Conservation (phyloP, 2,113 vertebrate species). For the Orthonyx spaldingii region DNA sequence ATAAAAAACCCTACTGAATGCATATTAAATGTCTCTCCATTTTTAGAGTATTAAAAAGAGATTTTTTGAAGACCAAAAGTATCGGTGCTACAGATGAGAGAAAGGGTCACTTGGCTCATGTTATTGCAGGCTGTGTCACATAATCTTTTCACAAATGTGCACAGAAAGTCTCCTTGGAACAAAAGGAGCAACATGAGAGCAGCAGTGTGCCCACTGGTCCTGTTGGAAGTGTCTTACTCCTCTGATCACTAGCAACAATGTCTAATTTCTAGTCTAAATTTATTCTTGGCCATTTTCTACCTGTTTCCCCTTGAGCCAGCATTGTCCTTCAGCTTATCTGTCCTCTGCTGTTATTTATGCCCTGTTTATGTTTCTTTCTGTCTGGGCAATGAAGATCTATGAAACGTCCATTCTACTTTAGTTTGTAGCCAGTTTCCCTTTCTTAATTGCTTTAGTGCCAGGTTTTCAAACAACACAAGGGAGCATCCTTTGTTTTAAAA, state of each 20-base stretch:
- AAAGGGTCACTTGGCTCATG: neutral
- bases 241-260: neutral
- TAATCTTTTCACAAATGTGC: neutral
- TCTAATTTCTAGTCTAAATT: conserved; percentile 25
- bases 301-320: conserved; percentile 14
- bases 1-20: neutral
- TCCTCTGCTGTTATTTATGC: conserved; percentile 45
- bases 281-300: conserved; percentile 37
- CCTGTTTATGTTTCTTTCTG: conserved; percentile 42
- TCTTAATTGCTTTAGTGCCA: conserved; percentile 13
- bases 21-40: neutral
- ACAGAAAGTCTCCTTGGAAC: neutral
- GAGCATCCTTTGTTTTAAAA: conserved; percentile 13
- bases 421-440: conserved; percentile 32
- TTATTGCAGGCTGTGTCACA: neutral
- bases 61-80: neutral
- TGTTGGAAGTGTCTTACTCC: neutral
- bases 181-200: neutral
- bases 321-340: conserved; percentile 54
- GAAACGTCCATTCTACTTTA: conserved; percentile 51
- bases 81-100: neutral
- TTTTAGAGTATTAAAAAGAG: neutral
- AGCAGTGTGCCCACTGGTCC: neutral
- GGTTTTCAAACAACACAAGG: neutral
- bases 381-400: conserved; percentile 47